Evolutionary conservation across 2,888 invertebrate genomes (phyloP).

Genomic region (Criorhina ranunculi): DNA sequence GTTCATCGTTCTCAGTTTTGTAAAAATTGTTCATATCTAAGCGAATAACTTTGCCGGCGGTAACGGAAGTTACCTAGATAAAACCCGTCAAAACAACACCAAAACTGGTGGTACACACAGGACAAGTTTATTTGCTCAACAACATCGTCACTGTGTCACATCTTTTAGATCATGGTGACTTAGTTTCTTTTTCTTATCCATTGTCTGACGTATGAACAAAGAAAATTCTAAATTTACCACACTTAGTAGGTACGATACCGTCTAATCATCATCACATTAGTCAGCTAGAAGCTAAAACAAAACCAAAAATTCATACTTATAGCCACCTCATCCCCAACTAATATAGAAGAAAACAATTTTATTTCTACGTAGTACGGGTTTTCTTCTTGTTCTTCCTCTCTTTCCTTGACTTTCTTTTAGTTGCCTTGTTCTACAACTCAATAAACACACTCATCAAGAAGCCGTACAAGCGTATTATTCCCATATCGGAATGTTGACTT

Average conservation of each 20-base stretch:
- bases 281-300: conserved; percentile 39
- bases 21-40: no score
- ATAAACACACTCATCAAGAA: conserved; percentile 60
- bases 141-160: conserved; percentile 3
- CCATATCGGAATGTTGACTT: conserved; percentile 74
- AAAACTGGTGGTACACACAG: conserved; percentile 11
- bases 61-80: neutral
- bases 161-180: neutral
- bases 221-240: conserved; percentile 68
- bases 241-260: conserved; percentile 30
- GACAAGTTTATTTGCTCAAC: conserved; percentile 19
- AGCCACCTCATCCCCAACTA: conserved; percentile 10
- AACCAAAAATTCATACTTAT: conserved; percentile 23
- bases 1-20: no score
- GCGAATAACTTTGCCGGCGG: neutral
- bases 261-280: conserved; percentile 58
- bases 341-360: conserved; percentile 25
- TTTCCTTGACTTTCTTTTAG: conserved; percentile 24
- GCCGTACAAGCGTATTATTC: conserved; percentile 65
- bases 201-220: conserved; percentile 50
- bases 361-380: conserved; percentile 33
- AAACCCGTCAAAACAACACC: conserved; percentile 26
- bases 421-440: conserved; percentile 45
- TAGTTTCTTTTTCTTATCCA: neutral
- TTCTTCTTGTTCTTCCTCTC: neutral